Evolutionary conservation across 2,888 invertebrate genomes (phyloP).

Genomic region (Heliconius charithonia): DNA sequence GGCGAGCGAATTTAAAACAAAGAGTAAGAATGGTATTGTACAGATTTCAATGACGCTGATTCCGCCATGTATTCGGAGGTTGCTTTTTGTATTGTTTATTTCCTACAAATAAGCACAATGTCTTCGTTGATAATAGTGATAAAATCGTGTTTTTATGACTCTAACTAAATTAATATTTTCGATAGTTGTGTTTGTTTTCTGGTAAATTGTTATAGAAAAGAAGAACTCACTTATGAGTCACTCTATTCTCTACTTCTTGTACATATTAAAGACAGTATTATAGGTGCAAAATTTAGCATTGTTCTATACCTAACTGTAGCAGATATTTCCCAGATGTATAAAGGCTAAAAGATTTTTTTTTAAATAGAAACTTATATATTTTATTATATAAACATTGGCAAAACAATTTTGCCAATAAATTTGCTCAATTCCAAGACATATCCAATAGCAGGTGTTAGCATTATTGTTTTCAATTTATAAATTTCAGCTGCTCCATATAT

Average conservation of each 20-base stretch:
- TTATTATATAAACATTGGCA: neutral
- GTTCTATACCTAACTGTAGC: neutral
- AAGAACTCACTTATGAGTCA: neutral
- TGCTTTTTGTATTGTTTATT: constrained; percentile 31
- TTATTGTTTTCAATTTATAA: constrained; percentile 54
- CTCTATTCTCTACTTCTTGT: too few relatives aligned
- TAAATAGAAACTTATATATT: neutral
- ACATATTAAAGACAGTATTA: too few relatives aligned
- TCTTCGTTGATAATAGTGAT: neutral
- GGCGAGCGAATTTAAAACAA: constrained; percentile 41
- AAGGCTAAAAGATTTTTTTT: neutral
- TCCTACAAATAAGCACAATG: constrained; percentile 19
- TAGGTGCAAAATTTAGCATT: too few relatives aligned
- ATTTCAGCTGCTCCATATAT: constrained; percentile 65
- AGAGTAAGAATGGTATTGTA: constrained; percentile 39
- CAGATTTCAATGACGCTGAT: constrained; percentile 39
- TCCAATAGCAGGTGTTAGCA: constrained; percentile 10
- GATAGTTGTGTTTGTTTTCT: too few relatives aligned
- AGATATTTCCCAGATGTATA: neutral
- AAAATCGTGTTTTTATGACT: neutral
- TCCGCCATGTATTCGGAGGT: constrained; percentile 32
- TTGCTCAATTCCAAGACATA: constrained; percentile 10
- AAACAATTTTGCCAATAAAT: neutral
- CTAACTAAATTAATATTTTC: neutral
- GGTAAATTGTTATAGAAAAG: neutral